Percentiles rank a stretch among this genome's conserved stretches.
These are phyloP conservation scores for Choloepus didactylus DNA, from an alignment of 2,797 vertebrate genomes.

Conservation along the genomic window DNA sequence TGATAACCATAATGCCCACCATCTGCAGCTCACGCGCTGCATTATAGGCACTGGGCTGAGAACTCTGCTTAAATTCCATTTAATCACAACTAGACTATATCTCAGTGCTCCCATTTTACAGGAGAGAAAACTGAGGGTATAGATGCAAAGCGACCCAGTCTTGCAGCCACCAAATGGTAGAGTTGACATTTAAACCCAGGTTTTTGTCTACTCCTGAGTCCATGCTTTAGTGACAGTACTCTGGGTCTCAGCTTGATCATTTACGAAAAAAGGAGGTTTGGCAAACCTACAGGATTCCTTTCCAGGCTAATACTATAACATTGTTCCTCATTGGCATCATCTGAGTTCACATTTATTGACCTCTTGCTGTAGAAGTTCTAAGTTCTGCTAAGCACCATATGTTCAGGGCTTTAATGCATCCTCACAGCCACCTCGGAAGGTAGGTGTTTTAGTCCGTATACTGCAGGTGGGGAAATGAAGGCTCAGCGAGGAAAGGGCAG, in stretches of 20 bases:
- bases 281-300: neutral
- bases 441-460: neutral
- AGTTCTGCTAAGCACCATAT: neutral
- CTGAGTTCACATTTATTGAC: neutral
- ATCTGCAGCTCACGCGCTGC: neutral
- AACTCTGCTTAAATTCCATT: neutral
- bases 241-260: neutral
- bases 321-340: neutral
- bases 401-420: neutral
- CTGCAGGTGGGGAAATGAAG: neutral
- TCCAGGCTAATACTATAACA: neutral
- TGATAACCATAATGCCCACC: neutral
- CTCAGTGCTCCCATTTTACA: neutral
- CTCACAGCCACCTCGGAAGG: neutral
- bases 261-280: neutral
- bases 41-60: neutral
- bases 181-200: neutral
- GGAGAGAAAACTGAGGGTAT: neutral
- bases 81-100: neutral
- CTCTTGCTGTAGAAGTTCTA: neutral
- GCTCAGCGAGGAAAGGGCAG: neutral
- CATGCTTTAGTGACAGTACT: neutral
- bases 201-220: neutral
- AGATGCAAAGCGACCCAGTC: neutral
- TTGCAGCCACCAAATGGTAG: neutral